phyloP scores from a whole-genome alignment of 2,888 invertebrate genomes.

The Lepas anatifera region DNA sequence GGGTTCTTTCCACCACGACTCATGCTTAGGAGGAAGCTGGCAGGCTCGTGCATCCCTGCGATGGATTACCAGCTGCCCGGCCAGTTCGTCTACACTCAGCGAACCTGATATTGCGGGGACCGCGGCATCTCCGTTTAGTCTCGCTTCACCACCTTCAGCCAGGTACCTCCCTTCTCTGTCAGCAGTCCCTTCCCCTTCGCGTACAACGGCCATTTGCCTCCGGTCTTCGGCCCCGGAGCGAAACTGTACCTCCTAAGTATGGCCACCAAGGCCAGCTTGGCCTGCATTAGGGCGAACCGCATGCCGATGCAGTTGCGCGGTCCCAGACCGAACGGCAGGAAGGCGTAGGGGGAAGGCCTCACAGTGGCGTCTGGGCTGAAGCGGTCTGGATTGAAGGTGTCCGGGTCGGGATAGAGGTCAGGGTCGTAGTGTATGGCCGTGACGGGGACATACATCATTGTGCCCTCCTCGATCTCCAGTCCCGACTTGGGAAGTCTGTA shows the following conservation, averaged over 20 bases:
- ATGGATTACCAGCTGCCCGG: too few relatives aligned
- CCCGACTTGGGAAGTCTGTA: background rate
- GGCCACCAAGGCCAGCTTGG: background rate
- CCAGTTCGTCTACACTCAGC: too few relatives aligned
- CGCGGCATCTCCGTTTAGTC: background rate
- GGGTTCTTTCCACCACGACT: too few relatives aligned
- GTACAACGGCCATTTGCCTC: background rate
- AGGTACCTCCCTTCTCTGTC: background rate
- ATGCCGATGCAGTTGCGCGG: constrained; percentile 19
- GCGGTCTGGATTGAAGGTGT: constrained; percentile 17
- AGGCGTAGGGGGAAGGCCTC: background rate
- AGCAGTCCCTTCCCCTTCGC: background rate
- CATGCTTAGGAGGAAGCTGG: too few relatives aligned
- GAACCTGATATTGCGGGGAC: too few relatives aligned
- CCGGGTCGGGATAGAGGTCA: constrained; percentile 13
- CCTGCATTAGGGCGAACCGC: constrained; percentile 15
- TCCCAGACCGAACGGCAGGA: constrained; percentile 17
- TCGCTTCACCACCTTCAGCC: background rate
- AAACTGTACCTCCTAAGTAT: background rate
- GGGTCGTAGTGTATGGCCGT: constrained; percentile 16
- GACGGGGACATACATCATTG: background rate
- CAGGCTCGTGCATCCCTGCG: too few relatives aligned
- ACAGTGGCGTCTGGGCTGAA: constrained; percentile 10
- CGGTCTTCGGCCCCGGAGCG: background rate
- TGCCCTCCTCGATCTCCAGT: background rate